Conservation (phyloP, 1,140 invertebrate species). For the Brachystomella parvula region DNA sequence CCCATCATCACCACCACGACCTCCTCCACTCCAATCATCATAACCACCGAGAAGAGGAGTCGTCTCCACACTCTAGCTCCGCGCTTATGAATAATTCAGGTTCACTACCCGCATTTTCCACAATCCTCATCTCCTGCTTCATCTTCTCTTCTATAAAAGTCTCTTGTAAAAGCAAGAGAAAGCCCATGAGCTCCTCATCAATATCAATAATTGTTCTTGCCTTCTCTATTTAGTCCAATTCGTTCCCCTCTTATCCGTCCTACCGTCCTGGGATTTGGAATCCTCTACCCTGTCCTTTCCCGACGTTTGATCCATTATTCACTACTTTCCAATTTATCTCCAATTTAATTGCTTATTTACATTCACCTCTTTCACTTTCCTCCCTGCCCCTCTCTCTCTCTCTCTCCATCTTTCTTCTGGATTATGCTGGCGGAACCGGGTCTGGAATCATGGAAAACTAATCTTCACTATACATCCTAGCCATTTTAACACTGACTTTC, state of each 20-base stretch:
- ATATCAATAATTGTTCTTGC: constrained; percentile 10
- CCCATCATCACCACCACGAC: constrained; percentile 17
- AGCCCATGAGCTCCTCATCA: constrained; percentile 28
- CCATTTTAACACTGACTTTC: too few species aligned
- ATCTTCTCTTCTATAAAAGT: too few species aligned
- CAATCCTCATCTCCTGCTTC: not conserved
- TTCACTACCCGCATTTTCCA: not conserved
- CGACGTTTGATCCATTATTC: not conserved
- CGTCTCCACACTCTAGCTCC: constrained; percentile 14
- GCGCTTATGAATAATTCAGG: constrained; percentile 29
- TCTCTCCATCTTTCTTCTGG: not conserved
- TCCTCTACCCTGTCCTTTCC: not conserved
- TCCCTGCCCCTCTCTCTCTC: not conserved
- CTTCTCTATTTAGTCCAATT: constrained; percentile 11
- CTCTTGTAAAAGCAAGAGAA: too few species aligned
- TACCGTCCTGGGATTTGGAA: constrained; percentile 12
- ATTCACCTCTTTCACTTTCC: not conserved
- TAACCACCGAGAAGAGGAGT: constrained; percentile 5
- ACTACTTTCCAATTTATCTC: constrained; percentile 1
- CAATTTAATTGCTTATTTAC: constrained; percentile 23
- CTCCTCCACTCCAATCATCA: not conserved
- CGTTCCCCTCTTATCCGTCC: constrained; percentile 24
- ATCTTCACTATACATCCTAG: too few species aligned
- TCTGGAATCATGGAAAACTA: too few species aligned
- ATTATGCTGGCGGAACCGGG: too few species aligned